Conservation (phyloP, 2,797 vertebrate genomes). For the Todus mexicanus region DNA sequence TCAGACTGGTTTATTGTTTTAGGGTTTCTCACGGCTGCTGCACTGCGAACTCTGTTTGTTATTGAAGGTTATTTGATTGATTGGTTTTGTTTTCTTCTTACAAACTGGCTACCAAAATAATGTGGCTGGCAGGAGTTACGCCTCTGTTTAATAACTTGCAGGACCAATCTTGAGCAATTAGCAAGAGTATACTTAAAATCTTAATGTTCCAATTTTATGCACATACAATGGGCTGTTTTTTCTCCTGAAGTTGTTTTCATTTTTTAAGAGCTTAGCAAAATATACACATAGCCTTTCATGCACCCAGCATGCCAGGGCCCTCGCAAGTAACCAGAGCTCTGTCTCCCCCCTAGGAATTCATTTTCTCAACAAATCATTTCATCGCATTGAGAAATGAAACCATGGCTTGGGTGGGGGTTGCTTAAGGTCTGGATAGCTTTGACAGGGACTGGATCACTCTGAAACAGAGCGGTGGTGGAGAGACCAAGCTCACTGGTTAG, state of each 20-base stretch:
- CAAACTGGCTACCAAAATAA: conserved; percentile 43
- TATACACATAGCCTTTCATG: background rate
- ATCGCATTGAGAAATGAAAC: background rate
- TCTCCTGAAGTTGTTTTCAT: background rate
- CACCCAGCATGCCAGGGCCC: background rate
- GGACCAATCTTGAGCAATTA: conserved; percentile 25
- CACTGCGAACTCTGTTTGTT: conserved; percentile 37
- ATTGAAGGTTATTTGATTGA: conserved; percentile 56
- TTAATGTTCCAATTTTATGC: conserved; percentile 13
- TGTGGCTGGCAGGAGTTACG: background rate
- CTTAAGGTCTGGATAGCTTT: background rate
- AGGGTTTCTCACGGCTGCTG: conserved; percentile 20
- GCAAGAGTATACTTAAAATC: conserved; percentile 12
- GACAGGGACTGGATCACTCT: background rate
- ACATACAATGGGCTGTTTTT: conserved; percentile 21
- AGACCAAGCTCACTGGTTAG: background rate
- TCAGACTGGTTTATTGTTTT: conserved; percentile 46
- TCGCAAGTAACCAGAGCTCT: background rate
- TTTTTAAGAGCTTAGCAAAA: conserved; percentile 26
- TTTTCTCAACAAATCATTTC: conserved; percentile 14
- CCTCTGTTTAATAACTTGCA: conserved; percentile 44
- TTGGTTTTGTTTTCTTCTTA: conserved; percentile 42
- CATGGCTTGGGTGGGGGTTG: background rate
- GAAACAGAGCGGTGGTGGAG: background rate
- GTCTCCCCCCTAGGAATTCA: background rate